phyloP scores from a whole-genome alignment of 2,888 invertebrate genomes.

The Drosophila silvestris region DNA sequence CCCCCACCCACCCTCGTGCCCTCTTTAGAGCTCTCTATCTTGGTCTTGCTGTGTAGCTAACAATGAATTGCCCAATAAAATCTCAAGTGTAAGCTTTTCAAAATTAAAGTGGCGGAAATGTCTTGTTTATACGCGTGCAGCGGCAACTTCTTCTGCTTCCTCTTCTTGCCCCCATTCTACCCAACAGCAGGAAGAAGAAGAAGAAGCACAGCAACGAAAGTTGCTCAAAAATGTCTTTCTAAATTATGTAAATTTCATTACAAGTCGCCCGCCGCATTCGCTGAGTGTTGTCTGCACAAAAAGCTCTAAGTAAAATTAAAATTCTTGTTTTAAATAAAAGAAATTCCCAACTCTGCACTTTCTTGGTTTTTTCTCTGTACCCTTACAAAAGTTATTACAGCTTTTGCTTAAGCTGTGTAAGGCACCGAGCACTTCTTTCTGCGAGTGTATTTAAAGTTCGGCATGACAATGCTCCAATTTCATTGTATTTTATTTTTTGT shows the following conservation, averaged over 20 bases:
- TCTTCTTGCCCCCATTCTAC: not conserved
- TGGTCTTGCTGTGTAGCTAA: slow-evolving; percentile 54
- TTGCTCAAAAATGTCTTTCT: slow-evolving; percentile 74
- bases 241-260: slow-evolving; percentile 81
- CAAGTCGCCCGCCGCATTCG: slow-evolving; percentile 50
- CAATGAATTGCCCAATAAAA: slow-evolving; percentile 82
- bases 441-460: not conserved
- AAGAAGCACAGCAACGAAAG: slow-evolving; percentile 41
- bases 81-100: slow-evolving; percentile 79
- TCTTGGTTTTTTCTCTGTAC: not conserved
- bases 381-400: not conserved
- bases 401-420: not conserved
- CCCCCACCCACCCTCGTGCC: not conserved
- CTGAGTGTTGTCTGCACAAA: slow-evolving; percentile 41
- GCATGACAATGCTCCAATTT: not conserved
- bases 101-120: slow-evolving; percentile 80
- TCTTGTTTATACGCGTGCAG: slow-evolving; percentile 73
- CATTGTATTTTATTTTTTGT: not conserved
- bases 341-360: slow-evolving; percentile 39
- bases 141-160: slow-evolving; percentile 20
- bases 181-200: not conserved
- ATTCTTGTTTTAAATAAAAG: slow-evolving; percentile 68
- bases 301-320: slow-evolving; percentile 75
- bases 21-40: not conserved
- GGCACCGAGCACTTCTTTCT: not conserved